Evolutionary conservation across 2,888 invertebrate species (phyloP), one percentile per base, ranked within the genome.

Genomic region (Piscicola geometra): DNA sequence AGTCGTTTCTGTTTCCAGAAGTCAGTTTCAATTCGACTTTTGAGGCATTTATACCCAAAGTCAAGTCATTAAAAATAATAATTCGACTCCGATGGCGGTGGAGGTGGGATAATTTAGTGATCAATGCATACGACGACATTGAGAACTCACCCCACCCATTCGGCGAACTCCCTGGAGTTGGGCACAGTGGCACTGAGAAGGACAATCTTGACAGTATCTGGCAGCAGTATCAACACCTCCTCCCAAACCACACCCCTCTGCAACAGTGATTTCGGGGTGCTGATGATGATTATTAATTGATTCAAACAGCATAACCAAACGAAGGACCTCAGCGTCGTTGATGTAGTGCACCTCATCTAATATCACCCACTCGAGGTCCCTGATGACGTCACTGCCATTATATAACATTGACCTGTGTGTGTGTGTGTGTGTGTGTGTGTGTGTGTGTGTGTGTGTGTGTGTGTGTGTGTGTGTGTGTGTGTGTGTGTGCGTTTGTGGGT

Each of bases 271-370:
- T 3, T 5, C n/a, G 12, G n/a, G 3, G n/a, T 15, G 60, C 12
- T 47, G 5, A 56, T 15, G 5, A 9, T 3, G 60, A 56, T 56
- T 18, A 21, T 18, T 5, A 25, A 56, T 18, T 56, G 60, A 56
- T 21, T n/a, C n/a, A n/a, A n/a, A n/a, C n/a, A n/a, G n/a, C n/a
- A n/a, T n/a, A n/a, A n/a, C n/a, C n/a, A n/a, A n/a, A n/a, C n/a
- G n/a, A 28, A 79, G 75, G 76, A 92, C 93, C 87, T 95, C 94
- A 64, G 91, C 89, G 86, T 99, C 94, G 85, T 98, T 99, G 79
- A 99, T 94, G 83, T 99, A 99, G 85, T 99, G 99, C 9, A 98
- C 96, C 87, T 99, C 99, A 86, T 99, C 99, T 84, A 99, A 99
- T 82, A 99, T 94, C 1, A 99, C 99, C 88, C 94, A 99, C 85